Base-by-base conservation (phyloP, 2,888 invertebrate genomes). In the Peribatodes rhomboidaria region DNA sequence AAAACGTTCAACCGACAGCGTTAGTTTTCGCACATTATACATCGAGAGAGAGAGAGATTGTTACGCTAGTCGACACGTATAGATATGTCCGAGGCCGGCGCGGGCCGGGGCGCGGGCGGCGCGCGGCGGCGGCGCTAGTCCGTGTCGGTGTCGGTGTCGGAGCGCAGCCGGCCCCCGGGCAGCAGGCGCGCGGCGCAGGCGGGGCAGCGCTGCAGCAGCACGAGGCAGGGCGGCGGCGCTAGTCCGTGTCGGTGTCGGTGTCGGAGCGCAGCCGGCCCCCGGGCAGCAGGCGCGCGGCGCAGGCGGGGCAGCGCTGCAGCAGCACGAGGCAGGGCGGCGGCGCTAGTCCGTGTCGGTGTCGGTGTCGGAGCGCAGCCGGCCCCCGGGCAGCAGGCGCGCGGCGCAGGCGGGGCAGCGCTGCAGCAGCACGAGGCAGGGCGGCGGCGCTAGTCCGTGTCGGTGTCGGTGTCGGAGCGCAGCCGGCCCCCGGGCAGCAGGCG, bases 311-410 rank as follows among this genome's bases (percentile, higher is more conserved):
- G 27, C 27, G 27, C 27, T 2, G n/a, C 78, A 80, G n/a, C n/a
- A 10, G n/a, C 1, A 59, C 59, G 66, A 64, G 68, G 33, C 7
- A 0, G 13, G n/a, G n/a, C 1, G 1, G 33, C 10, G 14, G 27
- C 13, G 42, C 11, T 20, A 42, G 8, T 46, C 46, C 8, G 46
- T n/a, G 46, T 46, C 50, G 35, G 50, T 14, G 33, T 55, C 61
- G 96, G 93, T 79, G 95, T 95, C 65, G 94, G 94, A 78, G 95
- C 69, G 67, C 68, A 75, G 77, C 65, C 77, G 83, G 74, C 81
- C 78, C 80, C 83, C 84, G 35, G 84, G 84, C 79, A 83, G 80
- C 77, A 77, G 74, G 72, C 78, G 83, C 78, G 71, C n/a, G n/a
- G n/a, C 27, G 27, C 27, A 27, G 27, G 27, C 3, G 6, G 27